Conservation (phyloP, 2,888 invertebrate genomes). For the Latrodectus elegans region DNA sequence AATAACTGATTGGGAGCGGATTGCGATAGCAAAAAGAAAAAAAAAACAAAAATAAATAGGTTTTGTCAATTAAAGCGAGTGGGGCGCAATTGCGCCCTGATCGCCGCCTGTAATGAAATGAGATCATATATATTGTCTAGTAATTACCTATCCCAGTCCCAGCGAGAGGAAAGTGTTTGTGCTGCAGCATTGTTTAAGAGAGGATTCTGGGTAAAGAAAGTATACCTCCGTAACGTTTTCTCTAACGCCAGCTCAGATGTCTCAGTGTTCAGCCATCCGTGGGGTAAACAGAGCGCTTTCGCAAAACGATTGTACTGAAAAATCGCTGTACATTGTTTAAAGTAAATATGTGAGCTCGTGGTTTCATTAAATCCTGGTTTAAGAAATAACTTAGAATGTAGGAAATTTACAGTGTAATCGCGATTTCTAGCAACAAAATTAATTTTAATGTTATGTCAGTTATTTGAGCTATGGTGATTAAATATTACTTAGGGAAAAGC, state of each 20-base stretch:
- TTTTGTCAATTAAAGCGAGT: conserved; percentile 1
- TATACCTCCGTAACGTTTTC: not conserved
- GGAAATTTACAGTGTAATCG: too few species aligned
- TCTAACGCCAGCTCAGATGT: too few species aligned
- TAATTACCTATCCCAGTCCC: conserved; percentile 6
- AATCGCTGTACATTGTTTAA: too few species aligned
- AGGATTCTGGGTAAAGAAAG: conserved; percentile 4
- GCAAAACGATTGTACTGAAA: too few species aligned
- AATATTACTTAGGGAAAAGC: too few species aligned
- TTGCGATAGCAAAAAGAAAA: not conserved
- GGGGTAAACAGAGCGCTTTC: not conserved
- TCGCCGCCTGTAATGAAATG: not conserved
- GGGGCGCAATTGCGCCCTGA: not conserved
- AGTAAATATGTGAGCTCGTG: too few species aligned
- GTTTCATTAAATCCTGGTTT: too few species aligned
- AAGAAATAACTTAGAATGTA: too few species aligned
- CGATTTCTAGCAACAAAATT: too few species aligned
- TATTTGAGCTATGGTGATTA: too few species aligned
- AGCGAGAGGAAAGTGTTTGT: not conserved
- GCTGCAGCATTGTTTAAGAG: conserved; percentile 6
- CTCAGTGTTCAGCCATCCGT: not conserved
- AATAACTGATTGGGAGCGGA: not conserved
- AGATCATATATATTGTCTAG: conserved; percentile 11
- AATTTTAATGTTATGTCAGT: too few species aligned
- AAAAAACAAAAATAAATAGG: not conserved